A percentile compares a stretch with the other conserved stretches of the same genome.
Evolutionary conservation across 2,888 invertebrate genomes (phyloP).

Genomic region (Idaea aversata): DNA sequence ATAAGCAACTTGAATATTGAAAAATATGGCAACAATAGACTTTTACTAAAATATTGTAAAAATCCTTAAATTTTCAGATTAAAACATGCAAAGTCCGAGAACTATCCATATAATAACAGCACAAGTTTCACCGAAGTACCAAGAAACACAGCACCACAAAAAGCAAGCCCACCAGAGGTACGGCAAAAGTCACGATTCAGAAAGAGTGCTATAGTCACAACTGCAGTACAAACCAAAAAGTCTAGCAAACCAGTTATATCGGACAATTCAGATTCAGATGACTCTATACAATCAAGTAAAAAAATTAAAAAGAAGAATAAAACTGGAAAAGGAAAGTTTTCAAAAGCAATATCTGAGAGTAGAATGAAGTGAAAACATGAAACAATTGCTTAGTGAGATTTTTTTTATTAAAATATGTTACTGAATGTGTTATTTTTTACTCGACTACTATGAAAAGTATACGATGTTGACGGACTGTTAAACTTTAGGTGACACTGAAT

Average conservation of each 20-base stretch:
- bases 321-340: constrained; percentile 50
- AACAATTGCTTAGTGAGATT: constrained; percentile 7
- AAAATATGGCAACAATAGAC: background rate
- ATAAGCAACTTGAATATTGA: background rate
- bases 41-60: constrained; percentile 4
- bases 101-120: constrained; percentile 52
- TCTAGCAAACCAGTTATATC: constrained; percentile 44
- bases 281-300: constrained; percentile 60
- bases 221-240: constrained; percentile 75
- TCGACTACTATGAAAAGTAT: too few relatives aligned
- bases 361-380: constrained; percentile 39
- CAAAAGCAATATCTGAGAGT: constrained; percentile 51
- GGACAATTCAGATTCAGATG: constrained; percentile 71
- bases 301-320: constrained; percentile 74
- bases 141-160: constrained; percentile 49
- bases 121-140: constrained; percentile 73
- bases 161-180: constrained; percentile 42
- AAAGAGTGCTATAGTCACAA: constrained; percentile 81
- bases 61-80: constrained; percentile 47
- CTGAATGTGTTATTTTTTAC: background rate
- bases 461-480: too few relatives aligned
- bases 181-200: constrained; percentile 76
- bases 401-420: constrained; percentile 25
- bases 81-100: constrained; percentile 66
- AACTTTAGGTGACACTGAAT: too few relatives aligned